phyloP scores from a whole-genome alignment of 2,888 invertebrate species.

The Danaus chrysippus region DNA sequence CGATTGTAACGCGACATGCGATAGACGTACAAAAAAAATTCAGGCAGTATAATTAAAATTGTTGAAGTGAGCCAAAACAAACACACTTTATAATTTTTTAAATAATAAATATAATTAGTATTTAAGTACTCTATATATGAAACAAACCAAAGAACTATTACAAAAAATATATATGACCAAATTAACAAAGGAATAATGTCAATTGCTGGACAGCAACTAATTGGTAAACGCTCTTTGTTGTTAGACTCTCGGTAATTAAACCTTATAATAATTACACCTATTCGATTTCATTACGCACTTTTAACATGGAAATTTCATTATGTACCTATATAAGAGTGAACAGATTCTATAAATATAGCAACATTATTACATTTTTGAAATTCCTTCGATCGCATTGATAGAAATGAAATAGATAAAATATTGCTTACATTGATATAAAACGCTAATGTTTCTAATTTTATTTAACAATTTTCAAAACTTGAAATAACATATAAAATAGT shows the following conservation, averaged over 20 bases:
- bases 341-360: constrained; percentile 2
- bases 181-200: too few species aligned
- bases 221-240: constrained; percentile 25
- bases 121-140: too few species aligned
- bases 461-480: background rate
- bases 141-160: too few species aligned
- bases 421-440: constrained; percentile 2
- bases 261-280: constrained; percentile 31
- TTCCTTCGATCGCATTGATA: constrained; percentile 15
- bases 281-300: constrained; percentile 18
- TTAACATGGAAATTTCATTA: constrained; percentile 33
- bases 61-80: too few species aligned
- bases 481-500: constrained; percentile 1
- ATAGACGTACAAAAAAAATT: too few species aligned
- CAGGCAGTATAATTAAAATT: too few species aligned
- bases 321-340: constrained; percentile 7
- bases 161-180: too few species aligned
- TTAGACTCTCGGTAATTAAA: constrained; percentile 25
- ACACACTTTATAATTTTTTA: too few species aligned
- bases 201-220: constrained; percentile 10
- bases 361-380: constrained; percentile 20
- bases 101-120: too few species aligned
- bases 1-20: too few species aligned
- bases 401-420: constrained; percentile 12
- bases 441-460: constrained; percentile 13